Conservation (phyloP, 2,888 invertebrate genomes). For the Cataglyphis albicans region DNA sequence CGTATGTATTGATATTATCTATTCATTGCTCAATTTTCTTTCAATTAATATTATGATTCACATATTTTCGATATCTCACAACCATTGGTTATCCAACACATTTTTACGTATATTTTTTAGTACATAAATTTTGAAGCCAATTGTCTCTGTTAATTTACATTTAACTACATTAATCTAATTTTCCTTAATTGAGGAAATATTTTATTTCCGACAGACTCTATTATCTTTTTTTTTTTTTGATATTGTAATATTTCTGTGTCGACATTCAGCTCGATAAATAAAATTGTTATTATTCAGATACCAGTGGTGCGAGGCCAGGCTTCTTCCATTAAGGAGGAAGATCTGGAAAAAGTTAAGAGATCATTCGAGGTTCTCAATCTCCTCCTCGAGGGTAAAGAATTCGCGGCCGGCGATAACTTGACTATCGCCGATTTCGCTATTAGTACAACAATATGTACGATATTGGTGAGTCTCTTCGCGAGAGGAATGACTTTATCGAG, state of each 20-base stretch:
- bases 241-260: neutral
- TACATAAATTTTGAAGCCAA: neutral
- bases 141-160: neutral
- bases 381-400: conserved; percentile 88
- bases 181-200: neutral
- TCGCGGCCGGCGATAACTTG: conserved; percentile 89
- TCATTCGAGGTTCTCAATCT: conserved; percentile 88
- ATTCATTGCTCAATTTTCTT: neutral
- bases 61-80: neutral
- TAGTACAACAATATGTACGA: conserved; percentile 88
- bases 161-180: neutral
- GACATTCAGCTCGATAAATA: neutral
- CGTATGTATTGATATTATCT: conserved; percentile 87
- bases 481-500: neutral
- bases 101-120: neutral
- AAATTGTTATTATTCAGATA: conserved; percentile 85
- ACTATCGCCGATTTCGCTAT: conserved; percentile 91
- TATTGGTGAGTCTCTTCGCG: conserved; percentile 81
- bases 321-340: conserved; percentile 76
- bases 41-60: neutral
- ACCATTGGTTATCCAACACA: neutral
- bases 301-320: conserved; percentile 88
- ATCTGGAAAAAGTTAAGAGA: conserved; percentile 87
- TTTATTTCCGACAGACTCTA: neutral
- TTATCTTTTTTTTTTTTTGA: neutral